Base-by-base conservation (phyloP, 2,797 vertebrate species). In the Gymnothorax reevesii region DNA sequence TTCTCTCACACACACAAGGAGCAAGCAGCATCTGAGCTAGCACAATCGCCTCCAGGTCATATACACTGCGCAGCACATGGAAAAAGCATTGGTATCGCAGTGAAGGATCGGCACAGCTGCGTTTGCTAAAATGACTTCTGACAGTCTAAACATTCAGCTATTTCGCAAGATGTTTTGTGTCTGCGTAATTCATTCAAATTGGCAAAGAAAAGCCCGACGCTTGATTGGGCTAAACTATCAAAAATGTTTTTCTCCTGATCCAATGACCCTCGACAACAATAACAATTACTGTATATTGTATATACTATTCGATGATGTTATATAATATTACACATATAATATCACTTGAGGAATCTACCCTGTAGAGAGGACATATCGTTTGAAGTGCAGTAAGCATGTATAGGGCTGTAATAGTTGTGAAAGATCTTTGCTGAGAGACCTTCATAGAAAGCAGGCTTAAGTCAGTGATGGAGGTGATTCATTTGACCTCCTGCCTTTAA, bases 71-170 rank as follows among this genome's bases (percentile, higher is more conserved):
- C 22, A 60, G 86, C 82, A 59, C 86, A 54, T 89, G 54, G 87
- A 77, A 60, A 84, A 84, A 42, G 42, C 62, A 60, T 83, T 7
- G 73, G 86, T 87, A 86, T 22, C 88, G 22, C 57, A 71, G 57
- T 62, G 77, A 33, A 73, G 82, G 77, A 25, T 75, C 83, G 25
- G 59, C 33, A 54, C 85, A 77, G 83, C 62, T 52, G 33, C 60
- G 64, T 80, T 83, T 12, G 27, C 42, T 79, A 20, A 79, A 79
- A 79, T 79, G 15, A 17, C 6, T 22, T 52, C 75, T 54, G 49
- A 54, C 42, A 54, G 75, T 55, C 42, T 79, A 54, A 54, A 79
- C 42, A 54, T 79, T 17, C 75, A 54, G 49, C 2, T 22, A 54
- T 22, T 54, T 54, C 12, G 7, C 9, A 79, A 79, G 20, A 33